Conservation (phyloP, 1,140 invertebrate species). For the Bombus vancouverensis region DNA sequence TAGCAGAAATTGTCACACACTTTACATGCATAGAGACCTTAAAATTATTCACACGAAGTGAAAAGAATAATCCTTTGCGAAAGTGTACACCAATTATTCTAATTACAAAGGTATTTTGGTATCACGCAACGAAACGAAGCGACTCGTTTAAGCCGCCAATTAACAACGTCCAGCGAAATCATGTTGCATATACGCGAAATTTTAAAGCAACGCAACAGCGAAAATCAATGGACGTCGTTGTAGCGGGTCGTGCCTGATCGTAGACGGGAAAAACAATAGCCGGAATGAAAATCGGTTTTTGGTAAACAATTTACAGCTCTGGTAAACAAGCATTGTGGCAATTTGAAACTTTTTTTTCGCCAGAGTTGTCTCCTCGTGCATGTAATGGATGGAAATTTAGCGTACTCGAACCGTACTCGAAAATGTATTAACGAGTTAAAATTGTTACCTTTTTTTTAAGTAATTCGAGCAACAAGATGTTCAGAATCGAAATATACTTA, state of each 20-base stretch:
- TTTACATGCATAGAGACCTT: background rate
- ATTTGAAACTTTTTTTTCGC: background rate
- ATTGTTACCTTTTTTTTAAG: background rate
- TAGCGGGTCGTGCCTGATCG: background rate
- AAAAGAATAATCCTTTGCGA: background rate
- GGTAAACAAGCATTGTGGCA: slow-evolving; percentile 21
- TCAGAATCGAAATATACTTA: background rate
- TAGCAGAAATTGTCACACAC: background rate
- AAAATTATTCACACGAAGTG: background rate
- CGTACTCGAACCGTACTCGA: background rate
- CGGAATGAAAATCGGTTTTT: slow-evolving; percentile 27
- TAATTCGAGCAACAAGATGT: background rate
- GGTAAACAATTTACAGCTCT: slow-evolving; percentile 22
- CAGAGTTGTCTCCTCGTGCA: background rate
- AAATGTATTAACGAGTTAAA: background rate
- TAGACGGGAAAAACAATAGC: slow-evolving; percentile 15
- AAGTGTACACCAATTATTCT: background rate
- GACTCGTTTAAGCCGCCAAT: slow-evolving; percentile 19
- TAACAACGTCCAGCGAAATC: slow-evolving; percentile 13
- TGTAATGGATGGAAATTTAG: slow-evolving; percentile 9
- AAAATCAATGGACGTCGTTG: slow-evolving; percentile 10
- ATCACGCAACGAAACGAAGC: background rate
- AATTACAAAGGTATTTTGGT: slow-evolving; percentile 2
- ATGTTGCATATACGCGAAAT: background rate
- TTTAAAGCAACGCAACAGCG: background rate